Percentiles rank a stretch among this genome's conserved stretches.
phyloP scores from a whole-genome alignment of 2,113 vertebrate genomes.

The Vidua chalybeata region DNA sequence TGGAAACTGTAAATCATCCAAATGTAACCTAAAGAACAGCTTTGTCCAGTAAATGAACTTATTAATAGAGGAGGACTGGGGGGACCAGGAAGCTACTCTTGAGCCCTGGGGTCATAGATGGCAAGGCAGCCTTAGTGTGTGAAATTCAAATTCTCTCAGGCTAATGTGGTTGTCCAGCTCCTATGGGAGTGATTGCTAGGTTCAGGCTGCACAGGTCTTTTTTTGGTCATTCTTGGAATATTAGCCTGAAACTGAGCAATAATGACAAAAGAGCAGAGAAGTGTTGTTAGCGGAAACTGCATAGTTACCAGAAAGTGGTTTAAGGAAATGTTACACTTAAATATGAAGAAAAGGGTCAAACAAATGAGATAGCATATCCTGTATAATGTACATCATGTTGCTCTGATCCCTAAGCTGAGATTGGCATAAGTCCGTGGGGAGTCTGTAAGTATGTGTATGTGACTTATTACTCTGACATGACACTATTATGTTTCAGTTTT shows the following conservation, averaged over 20 bases:
- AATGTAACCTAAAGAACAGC: neutral
- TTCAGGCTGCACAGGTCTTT: neutral
- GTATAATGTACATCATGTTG: constrained; percentile 61
- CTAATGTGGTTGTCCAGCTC: neutral
- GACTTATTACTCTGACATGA: constrained; percentile 90
- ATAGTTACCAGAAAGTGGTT: constrained; percentile 60
- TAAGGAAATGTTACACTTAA: constrained; percentile 72
- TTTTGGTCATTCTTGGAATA: neutral
- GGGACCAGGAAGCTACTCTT: neutral
- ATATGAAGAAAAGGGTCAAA: constrained; percentile 77
- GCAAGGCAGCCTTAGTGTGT: neutral
- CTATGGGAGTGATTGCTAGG: accelerated
- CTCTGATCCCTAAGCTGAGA: constrained; percentile 59
- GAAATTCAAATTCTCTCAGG: neutral
- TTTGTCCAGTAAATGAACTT: neutral
- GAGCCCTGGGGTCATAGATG: no score
- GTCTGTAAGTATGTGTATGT: constrained; percentile 82
- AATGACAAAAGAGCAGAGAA: neutral
- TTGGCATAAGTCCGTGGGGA: constrained; percentile 76
- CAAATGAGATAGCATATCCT: constrained; percentile 45
- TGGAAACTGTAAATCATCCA: neutral
- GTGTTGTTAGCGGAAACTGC: constrained; percentile 4
- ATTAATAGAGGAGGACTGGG: neutral
- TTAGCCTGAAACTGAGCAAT: neutral
- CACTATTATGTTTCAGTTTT: constrained; percentile 92